Percentiles rank a stretch among this genome's conserved stretches.
phyloP scores from a whole-genome alignment of 2,888 invertebrate species.

The Noctua janthina region DNA sequence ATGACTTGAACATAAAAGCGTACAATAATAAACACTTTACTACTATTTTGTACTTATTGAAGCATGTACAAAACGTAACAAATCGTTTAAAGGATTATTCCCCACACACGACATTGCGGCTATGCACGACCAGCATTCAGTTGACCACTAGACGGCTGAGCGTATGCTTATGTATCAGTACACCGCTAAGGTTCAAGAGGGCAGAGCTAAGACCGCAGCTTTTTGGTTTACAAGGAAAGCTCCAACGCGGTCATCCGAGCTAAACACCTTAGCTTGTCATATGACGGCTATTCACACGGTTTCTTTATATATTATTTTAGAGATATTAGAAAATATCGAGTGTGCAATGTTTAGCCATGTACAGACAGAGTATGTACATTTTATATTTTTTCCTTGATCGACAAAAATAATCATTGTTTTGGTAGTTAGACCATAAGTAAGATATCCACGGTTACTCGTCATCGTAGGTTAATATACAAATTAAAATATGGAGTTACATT shows the following conservation, averaged over 20 bases:
- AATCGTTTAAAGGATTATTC: not conserved
- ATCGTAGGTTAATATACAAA: not conserved
- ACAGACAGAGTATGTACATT: not conserved
- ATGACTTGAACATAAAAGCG: not conserved
- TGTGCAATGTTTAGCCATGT: not conserved
- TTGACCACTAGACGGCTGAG: constrained; percentile 6
- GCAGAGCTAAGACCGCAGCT: constrained; percentile 29
- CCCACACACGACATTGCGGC: not conserved
- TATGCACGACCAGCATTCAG: not conserved
- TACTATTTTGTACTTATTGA: not conserved
- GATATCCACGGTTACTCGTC: not conserved
- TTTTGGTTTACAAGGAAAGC: constrained; percentile 36
- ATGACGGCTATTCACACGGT: not conserved
- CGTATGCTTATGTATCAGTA: not conserved
- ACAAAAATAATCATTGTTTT: not conserved
- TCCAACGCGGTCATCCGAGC: constrained; percentile 13
- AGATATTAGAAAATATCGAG: not conserved
- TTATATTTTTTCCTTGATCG: not conserved
- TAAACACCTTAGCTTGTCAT: constrained; percentile 22
- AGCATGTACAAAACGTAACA: not conserved
- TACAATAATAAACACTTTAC: not conserved
- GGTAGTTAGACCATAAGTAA: not conserved
- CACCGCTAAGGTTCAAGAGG: constrained; percentile 37
- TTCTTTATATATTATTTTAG: not conserved
- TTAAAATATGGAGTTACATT: not conserved